phyloP scores from a whole-genome alignment of 2,797 vertebrate species.

The Oreortyx pictus region DNA sequence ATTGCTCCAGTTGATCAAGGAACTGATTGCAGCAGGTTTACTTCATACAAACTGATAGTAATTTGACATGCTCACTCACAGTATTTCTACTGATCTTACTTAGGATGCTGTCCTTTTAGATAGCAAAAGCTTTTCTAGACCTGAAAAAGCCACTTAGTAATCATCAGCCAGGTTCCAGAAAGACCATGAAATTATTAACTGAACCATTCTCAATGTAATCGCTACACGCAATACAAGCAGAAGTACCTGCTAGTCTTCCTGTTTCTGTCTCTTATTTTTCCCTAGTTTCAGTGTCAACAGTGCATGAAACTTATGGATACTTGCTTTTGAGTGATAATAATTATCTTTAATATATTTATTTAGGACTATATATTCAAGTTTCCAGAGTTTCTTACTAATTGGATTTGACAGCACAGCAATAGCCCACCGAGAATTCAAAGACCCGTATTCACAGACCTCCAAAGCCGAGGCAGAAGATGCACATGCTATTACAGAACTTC shows the following conservation, averaged over 20 bases:
- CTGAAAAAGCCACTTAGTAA: background rate
- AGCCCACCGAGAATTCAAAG: background rate
- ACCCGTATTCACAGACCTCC: background rate
- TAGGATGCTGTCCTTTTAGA: background rate
- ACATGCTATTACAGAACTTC: background rate
- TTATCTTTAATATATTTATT: background rate
- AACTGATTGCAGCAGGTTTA: background rate
- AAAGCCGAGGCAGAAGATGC: background rate
- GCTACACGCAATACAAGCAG: background rate
- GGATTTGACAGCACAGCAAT: background rate
- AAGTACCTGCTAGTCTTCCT: background rate
- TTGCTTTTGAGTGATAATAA: background rate
- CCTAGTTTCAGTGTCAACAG: background rate
- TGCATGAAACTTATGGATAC: background rate
- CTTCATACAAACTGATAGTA: background rate
- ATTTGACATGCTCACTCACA: background rate
- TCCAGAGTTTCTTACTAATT: background rate
- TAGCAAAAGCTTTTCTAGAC: background rate
- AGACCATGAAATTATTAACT: background rate
- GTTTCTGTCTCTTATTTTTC: background rate
- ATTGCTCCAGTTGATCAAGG: background rate
- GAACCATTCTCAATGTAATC: background rate
- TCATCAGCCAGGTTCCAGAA: background rate
- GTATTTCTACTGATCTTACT: background rate
- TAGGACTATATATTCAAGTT: background rate